Evolutionary conservation across 2,113 vertebrate species (phyloP), one percentile per base, ranked within the genome.

Genomic region (Aviceda subcristata): DNA sequence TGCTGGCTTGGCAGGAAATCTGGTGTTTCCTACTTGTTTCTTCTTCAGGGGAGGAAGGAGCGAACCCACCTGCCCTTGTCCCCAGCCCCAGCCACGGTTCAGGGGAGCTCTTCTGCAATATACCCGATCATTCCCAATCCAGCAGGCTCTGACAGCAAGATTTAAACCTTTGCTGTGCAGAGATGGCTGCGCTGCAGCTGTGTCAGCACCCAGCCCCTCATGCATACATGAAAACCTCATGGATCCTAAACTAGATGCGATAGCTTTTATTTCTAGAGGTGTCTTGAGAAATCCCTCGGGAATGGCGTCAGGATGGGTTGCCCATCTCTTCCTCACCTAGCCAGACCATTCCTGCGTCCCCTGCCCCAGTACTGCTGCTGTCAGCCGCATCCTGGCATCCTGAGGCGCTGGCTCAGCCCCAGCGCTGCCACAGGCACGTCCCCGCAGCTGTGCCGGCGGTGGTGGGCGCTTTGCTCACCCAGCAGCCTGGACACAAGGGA

Each of bases 1-100:
- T 43, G 57, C 77, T 81, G 82, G 90, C 80, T 96, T 96, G 94
- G 93, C 92, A 97, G 92, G 92, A 95, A 92, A 63, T 94, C 66
- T 81, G 74, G 51, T 91, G 94, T 91, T 97, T 95, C 91, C 93
- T 95, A 85, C 71, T 76, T 78, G 50, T 86, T 94, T 76, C 75
- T 88, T 92, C 83, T 83, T 55, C 21, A 22, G 68, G 67, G 56
- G 23, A 36, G 69, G 56, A 87, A 50, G 46, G 83, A 83, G 15
- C 7, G 3, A 67, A 68, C 43, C 88, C 90, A 88, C 92, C 96
- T 96, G 87, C 80, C 80, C 69, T 83, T 57, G 45, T 86, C 78
- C 73, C 16, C 51, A 41, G 71, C 13, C 32, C 38, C 16, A 66
- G 75, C 36, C 27, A 2, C 12, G 74, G 43, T 59, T 66, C 59